Conservation (phyloP, 1,140 invertebrate species). For the Panonychus citri region DNA sequence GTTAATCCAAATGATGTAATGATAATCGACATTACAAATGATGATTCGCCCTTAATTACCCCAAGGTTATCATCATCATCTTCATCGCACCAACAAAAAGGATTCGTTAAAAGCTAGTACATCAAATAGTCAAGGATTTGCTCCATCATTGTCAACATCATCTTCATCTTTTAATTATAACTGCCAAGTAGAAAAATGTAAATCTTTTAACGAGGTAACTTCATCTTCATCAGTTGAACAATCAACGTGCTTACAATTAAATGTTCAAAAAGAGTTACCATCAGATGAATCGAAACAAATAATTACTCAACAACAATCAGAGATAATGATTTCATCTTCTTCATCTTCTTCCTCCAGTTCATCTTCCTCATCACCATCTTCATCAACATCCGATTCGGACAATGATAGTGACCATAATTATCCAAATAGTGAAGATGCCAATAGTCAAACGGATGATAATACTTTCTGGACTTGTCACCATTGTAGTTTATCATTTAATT, state of each 20-base stretch:
- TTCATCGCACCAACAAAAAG: not conserved
- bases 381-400: no score
- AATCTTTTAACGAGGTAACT: no score
- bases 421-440: not conserved
- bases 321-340: not conserved
- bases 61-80: not conserved
- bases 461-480: conserved; percentile 54
- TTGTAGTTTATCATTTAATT: conserved; percentile 67
- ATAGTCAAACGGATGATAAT: not conserved
- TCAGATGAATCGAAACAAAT: no score
- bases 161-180: no score
- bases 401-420: conserved; percentile 1
- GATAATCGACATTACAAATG: conserved; percentile 3
- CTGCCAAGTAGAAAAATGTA: no score
- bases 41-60: conserved; percentile 3
- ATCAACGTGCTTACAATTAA: not conserved
- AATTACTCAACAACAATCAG: no score
- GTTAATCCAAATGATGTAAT: conserved; percentile 3
- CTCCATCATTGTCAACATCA: not conserved
- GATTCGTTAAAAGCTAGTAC: not conserved
- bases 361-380: no score
- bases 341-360: not conserved
- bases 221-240: no score
- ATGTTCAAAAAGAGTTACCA: not conserved
- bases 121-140: not conserved